Conservation (phyloP, 2,113 vertebrate genomes). For the Chloropsis hardwickii region DNA sequence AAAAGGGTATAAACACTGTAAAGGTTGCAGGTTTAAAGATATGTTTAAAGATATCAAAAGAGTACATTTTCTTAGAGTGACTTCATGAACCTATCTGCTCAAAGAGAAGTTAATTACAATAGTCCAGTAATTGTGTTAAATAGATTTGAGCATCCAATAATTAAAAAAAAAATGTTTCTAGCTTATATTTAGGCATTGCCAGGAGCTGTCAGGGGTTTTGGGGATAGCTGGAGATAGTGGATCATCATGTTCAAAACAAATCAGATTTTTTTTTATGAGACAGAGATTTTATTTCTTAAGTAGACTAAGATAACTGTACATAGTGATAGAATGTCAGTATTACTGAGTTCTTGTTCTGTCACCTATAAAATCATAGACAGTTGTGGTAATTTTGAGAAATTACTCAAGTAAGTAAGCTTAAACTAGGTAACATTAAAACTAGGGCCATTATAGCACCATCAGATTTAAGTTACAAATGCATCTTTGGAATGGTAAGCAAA, state of each 20-base stretch:
- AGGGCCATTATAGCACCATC: not conserved
- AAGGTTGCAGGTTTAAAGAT: not conserved
- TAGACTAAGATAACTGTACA: not conserved
- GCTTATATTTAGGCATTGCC: not conserved
- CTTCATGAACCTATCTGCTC: not conserved
- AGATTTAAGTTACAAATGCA: not conserved
- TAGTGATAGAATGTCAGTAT: not conserved
- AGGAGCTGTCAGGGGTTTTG: not conserved
- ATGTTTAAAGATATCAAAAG: not conserved
- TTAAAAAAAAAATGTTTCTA: not conserved
- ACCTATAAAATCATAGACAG: not conserved
- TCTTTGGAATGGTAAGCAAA: not conserved
- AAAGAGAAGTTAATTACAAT: not conserved
- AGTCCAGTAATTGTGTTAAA: not conserved
- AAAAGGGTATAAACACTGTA: not conserved
- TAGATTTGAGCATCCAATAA: not conserved
- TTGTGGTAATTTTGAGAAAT: not conserved
- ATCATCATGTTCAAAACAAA: not conserved
- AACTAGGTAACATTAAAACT: not conserved
- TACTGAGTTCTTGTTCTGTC: not conserved
- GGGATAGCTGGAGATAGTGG: not conserved
- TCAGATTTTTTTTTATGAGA: not conserved
- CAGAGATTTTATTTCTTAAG: not conserved
- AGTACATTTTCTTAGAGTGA: not conserved
- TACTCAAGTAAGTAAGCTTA: not conserved